Conservation (phyloP, 2,113 vertebrate genomes). For the Chlamydotis undulata region DNA sequence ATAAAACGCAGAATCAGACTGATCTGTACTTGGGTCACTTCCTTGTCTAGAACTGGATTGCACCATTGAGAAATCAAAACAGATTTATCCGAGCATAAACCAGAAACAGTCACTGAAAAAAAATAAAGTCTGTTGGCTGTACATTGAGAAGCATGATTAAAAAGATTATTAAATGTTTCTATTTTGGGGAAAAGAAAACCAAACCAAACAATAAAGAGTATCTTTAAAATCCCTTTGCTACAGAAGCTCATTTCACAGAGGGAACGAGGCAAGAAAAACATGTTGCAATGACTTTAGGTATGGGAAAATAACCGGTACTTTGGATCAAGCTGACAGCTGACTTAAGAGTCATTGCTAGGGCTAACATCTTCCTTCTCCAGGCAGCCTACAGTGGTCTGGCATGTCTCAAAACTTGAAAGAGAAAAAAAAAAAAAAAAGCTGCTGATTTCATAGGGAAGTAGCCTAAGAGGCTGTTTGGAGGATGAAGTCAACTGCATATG, state of each 20-base stretch:
- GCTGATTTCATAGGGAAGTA: slow-evolving; percentile 54
- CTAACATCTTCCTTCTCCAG: background rate
- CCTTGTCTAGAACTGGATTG: background rate
- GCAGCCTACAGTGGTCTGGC: slow-evolving; percentile 19
- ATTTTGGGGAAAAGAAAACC: background rate
- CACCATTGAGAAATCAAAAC: background rate
- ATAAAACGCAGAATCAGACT: background rate
- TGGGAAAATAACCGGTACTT: background rate
- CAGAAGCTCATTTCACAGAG: background rate
- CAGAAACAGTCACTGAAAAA: slow-evolving; percentile 11
- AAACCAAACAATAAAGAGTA: background rate
- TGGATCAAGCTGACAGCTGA: background rate
- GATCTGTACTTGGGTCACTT: background rate
- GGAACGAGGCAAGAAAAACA: background rate
- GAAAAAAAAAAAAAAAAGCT: background rate
- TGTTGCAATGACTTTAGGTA: background rate
- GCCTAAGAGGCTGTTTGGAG: slow-evolving; percentile 30
- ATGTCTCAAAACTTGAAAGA: slow-evolving; percentile 10
- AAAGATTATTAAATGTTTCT: slow-evolving; percentile 36
- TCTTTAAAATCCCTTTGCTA: background rate
- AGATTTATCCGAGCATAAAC: background rate
- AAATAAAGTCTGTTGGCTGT: background rate
- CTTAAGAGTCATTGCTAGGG: background rate
- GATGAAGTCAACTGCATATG: slow-evolving; percentile 60
- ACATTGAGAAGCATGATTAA: slow-evolving; percentile 2